Conservation (phyloP, 2,797 vertebrate species). For the Lacerta bilineata region DNA sequence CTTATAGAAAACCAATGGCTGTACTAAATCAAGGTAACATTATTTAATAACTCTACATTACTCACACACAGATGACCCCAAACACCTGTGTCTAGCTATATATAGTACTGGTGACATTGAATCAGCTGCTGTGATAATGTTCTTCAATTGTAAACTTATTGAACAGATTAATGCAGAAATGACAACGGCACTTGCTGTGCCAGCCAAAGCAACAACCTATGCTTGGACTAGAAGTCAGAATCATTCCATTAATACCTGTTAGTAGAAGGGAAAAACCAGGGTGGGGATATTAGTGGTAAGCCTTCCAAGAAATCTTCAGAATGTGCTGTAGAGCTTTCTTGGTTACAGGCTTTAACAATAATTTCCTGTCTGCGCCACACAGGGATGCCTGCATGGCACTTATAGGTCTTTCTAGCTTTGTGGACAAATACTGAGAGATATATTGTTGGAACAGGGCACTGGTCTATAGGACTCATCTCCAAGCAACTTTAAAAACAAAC, state of each 20-base stretch:
- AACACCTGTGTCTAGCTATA: neutral
- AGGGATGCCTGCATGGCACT: neutral
- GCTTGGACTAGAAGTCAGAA: neutral
- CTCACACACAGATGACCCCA: neutral
- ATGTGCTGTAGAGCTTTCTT: neutral
- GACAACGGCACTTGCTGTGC: neutral
- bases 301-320: neutral
- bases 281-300: neutral
- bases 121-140: neutral
- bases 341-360: neutral
- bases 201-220: neutral
- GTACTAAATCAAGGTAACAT: constrained; percentile 14
- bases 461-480: neutral
- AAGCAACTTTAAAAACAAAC: neutral
- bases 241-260: neutral
- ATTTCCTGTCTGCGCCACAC: neutral
- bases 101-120: neutral
- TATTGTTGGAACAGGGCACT: neutral
- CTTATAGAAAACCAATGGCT: neutral
- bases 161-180: constrained; percentile 41
- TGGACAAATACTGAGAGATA: neutral
- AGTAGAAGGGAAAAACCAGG: neutral
- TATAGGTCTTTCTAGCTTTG: neutral
- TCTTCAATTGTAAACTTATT: constrained; percentile 14
- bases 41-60: constrained; percentile 13